Evolutionary conservation across 2,797 vertebrate species (phyloP), one percentile per base, ranked within the genome.

Genomic region (Sebastes miniatus): DNA sequence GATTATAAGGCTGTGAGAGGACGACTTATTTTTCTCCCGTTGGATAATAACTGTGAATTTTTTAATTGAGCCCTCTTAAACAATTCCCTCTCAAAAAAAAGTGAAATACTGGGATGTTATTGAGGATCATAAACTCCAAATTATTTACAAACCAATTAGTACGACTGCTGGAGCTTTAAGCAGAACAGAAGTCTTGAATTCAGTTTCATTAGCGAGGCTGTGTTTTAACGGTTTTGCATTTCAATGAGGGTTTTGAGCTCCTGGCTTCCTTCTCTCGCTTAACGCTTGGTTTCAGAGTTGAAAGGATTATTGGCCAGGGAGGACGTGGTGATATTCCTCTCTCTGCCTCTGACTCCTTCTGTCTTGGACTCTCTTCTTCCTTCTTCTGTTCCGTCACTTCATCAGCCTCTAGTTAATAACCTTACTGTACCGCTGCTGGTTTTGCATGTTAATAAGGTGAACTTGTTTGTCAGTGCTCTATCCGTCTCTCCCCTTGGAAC

Each of bases 181-280:
- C 47, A 24, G 22, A 62, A 22, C 58, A 69, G 24, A 62, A 58
- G 69, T 18, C 25, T 72, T 32, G 12, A 65, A 18, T 73, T 62
- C 32, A n/a, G 57, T 76, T 84, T 86, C 74, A 83, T 82, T 50
- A 54, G 57, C 2, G 2, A 69, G 27, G 62, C 72, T 70, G 11
- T 76, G 57, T 80, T 84, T 73, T 34, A 68, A 76, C 18, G 2
- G 62, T 76, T 78, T 43, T 64, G 77, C 76, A 84, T 84, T 73
- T 76, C 65, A 71, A 77, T 83, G 63, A 72, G 72, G n/a, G n/a
- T 29, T 52, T 13, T 52, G 56, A 70, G 79, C 86, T 84, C n/a
- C 25, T 73, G 67, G 59, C 61, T 79, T 61, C 56, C 5, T 24
- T 47, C 32, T 12, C 63, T 58, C 61, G 4, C 31, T 81, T 9